phyloP scores from a whole-genome alignment of 2,113 vertebrate genomes.

The Tragelaphus imberbis region DNA sequence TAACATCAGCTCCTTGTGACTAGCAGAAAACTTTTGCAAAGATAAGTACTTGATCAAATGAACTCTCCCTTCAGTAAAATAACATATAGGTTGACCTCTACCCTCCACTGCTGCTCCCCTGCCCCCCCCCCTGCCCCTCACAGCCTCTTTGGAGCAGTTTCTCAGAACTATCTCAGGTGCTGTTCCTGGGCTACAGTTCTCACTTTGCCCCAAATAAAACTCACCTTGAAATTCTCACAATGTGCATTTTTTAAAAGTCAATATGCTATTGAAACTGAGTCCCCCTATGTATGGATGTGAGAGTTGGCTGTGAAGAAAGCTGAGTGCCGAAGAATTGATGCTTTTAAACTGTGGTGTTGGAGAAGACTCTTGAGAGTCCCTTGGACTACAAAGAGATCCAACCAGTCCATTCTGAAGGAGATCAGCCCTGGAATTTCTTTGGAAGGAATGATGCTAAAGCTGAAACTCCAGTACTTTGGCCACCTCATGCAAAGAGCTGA shows the following conservation, averaged over 20 bases:
- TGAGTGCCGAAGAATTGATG: too few species aligned
- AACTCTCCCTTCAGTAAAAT: background rate
- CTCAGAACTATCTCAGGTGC: background rate
- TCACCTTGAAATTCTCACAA: background rate
- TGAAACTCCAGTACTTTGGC: too few species aligned
- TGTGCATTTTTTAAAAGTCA: background rate
- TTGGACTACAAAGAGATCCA: too few species aligned
- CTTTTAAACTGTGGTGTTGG: too few species aligned
- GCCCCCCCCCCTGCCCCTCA: accelerated
- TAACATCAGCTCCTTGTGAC: background rate
- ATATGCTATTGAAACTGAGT: background rate
- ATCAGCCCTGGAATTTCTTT: too few species aligned
- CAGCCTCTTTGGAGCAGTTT: background rate
- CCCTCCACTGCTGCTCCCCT: too few species aligned
- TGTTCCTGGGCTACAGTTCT: background rate
- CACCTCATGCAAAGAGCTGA: too few species aligned
- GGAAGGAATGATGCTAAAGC: too few species aligned
- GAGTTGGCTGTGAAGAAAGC: too few species aligned
- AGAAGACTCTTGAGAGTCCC: too few species aligned
- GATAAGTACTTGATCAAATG: background rate
- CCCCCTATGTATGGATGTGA: background rate
- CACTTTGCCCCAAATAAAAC: background rate
- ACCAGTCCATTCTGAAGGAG: too few species aligned
- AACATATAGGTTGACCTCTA: background rate
- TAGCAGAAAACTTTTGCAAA: background rate